A percentile compares a stretch with the other conserved stretches of the same genome.
These are phyloP conservation scores for Diaprepes abbreviatus DNA, from an alignment of 2,888 invertebrate genomes.

Conservation along the genomic window DNA sequence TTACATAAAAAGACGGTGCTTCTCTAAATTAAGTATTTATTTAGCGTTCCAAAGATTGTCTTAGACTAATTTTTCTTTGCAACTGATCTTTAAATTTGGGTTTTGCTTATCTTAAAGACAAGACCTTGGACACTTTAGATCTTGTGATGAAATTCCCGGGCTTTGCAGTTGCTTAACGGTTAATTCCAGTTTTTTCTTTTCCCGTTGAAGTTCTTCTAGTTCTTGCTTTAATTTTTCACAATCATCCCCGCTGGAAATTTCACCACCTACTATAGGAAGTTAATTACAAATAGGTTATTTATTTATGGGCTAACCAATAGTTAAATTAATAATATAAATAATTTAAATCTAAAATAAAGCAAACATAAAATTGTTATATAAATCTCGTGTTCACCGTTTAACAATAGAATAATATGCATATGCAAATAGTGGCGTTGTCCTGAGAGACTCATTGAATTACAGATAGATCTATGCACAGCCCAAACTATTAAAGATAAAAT, in stretches of 20 bases:
- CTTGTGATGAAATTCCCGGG: not conserved
- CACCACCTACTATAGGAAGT: constrained; percentile 16
- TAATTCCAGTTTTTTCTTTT: constrained; percentile 45
- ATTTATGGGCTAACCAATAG: constrained; percentile 13
- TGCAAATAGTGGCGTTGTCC: too few species aligned
- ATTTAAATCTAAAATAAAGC: too few species aligned
- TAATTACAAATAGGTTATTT: not conserved
- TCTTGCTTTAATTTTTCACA: constrained; percentile 45
- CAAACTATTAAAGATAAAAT: too few species aligned
- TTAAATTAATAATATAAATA: too few species aligned
- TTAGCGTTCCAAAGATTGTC: constrained; percentile 11
- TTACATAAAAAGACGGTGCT: too few species aligned
- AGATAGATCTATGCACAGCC: too few species aligned
- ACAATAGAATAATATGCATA: too few species aligned
- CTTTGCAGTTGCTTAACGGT: constrained; percentile 38
- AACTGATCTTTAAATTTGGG: not conserved
- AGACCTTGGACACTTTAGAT: constrained; percentile 2
- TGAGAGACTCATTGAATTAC: too few species aligned
- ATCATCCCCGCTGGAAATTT: constrained; percentile 43
- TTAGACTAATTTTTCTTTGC: constrained; percentile 8
- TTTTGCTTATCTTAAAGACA: not conserved
- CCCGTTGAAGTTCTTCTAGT: constrained; percentile 42
- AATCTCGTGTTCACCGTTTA: too few species aligned
- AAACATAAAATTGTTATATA: too few species aligned
- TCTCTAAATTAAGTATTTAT: constrained; percentile 4